Evolutionary conservation across 2,797 vertebrate genomes (phyloP).

Genomic region (Acipenser oxyrinchus): DNA sequence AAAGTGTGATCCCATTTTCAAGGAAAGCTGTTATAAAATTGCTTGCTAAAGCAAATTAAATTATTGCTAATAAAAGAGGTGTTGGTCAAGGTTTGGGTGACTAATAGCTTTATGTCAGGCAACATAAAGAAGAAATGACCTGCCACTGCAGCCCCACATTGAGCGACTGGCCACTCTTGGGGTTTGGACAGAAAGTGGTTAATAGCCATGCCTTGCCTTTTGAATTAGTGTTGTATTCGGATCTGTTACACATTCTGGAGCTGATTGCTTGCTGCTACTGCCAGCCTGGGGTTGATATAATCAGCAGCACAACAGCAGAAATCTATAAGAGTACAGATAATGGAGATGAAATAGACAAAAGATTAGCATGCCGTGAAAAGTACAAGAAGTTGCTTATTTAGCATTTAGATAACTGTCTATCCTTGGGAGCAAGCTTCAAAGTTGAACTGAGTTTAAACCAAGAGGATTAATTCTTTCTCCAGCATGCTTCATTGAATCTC

Average conservation of each 20-base stretch:
- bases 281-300: constrained; percentile 77
- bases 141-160: constrained; percentile 28
- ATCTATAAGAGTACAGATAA: constrained; percentile 87
- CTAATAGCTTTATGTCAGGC: constrained; percentile 23
- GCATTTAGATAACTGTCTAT: constrained; percentile 99
- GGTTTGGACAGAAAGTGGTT: constrained; percentile 28
- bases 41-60: constrained; percentile 27
- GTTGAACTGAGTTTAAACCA: constrained; percentile 98
- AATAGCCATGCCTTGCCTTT: constrained; percentile 29
- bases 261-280: constrained; percentile 51
- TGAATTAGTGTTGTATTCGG: constrained; percentile 33
- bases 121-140: constrained; percentile 22
- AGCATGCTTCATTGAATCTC: constrained; percentile 99
- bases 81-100: constrained; percentile 19
- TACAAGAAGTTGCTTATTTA: constrained; percentile 99
- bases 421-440: constrained; percentile 96
- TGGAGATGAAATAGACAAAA: constrained; percentile 91
- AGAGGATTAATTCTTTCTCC: constrained; percentile 98
- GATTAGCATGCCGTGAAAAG: constrained; percentile 99
- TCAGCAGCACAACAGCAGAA: constrained; percentile 84
- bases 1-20: constrained; percentile 14
- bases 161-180: constrained; percentile 19
- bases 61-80: constrained; percentile 14
- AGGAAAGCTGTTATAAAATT: constrained; percentile 18
- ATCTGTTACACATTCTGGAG: constrained; percentile 53